Evolutionary conservation across 2,888 invertebrate genomes (phyloP).

Genomic region (Junonia oenone): DNA sequence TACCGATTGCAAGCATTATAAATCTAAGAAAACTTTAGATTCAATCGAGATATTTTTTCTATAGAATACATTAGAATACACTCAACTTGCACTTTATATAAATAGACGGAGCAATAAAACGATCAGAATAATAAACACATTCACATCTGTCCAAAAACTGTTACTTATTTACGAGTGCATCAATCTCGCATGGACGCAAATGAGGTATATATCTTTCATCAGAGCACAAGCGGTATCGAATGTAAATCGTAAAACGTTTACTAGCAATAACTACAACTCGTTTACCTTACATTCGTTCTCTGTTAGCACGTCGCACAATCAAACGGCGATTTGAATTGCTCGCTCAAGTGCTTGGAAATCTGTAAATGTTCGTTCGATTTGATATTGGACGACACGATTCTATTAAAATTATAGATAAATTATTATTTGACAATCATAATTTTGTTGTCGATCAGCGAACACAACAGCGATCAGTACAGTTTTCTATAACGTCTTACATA

Average conservation of each 20-base stretch:
- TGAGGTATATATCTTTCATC: slow-evolving; percentile 5
- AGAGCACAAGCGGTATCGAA: slow-evolving; percentile 7
- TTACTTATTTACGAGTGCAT: background rate
- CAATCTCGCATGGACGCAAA: too few species aligned
- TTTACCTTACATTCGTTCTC: slow-evolving; percentile 29
- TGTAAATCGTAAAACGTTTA: slow-evolving; percentile 19
- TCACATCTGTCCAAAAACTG: background rate
- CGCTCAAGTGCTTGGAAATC: slow-evolving; percentile 24
- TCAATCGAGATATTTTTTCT: too few species aligned
- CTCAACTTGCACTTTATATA: too few species aligned
- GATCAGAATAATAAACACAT: background rate
- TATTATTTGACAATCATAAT: too few species aligned
- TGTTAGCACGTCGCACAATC: slow-evolving; percentile 28
- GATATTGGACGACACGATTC: slow-evolving; percentile 4
- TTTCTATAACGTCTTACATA: too few species aligned
- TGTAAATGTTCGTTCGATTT: slow-evolving; percentile 15
- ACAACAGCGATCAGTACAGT: too few species aligned
- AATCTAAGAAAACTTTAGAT: too few species aligned
- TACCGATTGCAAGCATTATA: too few species aligned
- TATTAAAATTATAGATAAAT: background rate
- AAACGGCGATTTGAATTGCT: slow-evolving; percentile 26
- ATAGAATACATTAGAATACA: too few species aligned
- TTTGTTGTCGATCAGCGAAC: too few species aligned
- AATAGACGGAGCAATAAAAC: too few species aligned
- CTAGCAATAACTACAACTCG: slow-evolving; percentile 2